Conservation (phyloP, 2,888 invertebrate genomes). For the Leucophenga montana region DNA sequence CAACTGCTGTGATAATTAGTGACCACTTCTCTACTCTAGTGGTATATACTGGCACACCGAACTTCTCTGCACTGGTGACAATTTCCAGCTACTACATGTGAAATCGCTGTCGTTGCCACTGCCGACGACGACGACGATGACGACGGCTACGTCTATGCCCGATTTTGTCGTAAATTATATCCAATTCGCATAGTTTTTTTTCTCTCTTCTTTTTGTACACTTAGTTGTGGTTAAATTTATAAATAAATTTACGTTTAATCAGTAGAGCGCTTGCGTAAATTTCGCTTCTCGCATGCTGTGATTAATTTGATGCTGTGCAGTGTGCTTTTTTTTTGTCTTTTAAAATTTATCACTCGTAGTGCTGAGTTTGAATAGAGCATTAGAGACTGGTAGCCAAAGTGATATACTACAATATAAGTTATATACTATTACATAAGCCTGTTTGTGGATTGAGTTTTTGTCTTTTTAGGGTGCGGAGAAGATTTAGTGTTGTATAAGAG, state of each 20-base stretch:
- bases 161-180: slow-evolving; percentile 29
- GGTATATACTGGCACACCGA: not conserved
- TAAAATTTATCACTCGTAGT: slow-evolving; percentile 25
- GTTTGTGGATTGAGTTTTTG: not conserved
- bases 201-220: slow-evolving; percentile 26
- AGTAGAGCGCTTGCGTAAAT: slow-evolving; percentile 49
- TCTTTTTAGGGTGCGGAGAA: no score
- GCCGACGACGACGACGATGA: not conserved
- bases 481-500: no score
- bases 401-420: slow-evolving; percentile 40
- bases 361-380: slow-evolving; percentile 11
- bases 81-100: not conserved
- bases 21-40: not conserved
- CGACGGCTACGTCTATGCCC: no score
- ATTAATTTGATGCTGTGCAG: slow-evolving; percentile 41
- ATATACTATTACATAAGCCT: slow-evolving; percentile 7
- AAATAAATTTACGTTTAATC: slow-evolving; percentile 61
- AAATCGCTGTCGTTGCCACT: not conserved
- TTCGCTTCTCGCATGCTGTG: slow-evolving; percentile 51
- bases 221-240: slow-evolving; percentile 55
- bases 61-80: not conserved
- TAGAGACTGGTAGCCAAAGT: not conserved
- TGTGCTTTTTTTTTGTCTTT: slow-evolving; percentile 8
- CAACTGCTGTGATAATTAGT: slow-evolving; percentile 3
- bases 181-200: slow-evolving; percentile 5